These are phyloP conservation scores for Odontomyia ornata DNA, from an alignment of 2,888 invertebrate species.

Conservation along the genomic window DNA sequence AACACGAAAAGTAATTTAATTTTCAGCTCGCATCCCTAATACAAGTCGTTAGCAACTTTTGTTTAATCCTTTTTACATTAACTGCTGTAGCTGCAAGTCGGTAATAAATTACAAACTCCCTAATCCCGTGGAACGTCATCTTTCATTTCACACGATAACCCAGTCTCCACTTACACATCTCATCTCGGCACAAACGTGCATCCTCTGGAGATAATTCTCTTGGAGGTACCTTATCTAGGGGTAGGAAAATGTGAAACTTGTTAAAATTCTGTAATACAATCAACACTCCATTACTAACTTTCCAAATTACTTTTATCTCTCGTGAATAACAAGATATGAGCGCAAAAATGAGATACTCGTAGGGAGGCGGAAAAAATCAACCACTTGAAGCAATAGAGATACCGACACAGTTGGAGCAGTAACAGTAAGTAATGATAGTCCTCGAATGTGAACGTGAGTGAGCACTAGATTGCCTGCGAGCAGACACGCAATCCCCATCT, in stretches of 20 bases:
- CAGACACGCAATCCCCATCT: slow-evolving; percentile 1
- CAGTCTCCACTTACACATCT: background rate
- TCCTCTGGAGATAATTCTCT: background rate
- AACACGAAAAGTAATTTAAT: too few species aligned
- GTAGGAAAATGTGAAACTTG: slow-evolving; percentile 33
- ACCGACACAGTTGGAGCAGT: background rate
- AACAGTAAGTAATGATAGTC: slow-evolving; percentile 2
- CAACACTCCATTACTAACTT: slow-evolving; percentile 43
- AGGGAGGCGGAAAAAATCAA: background rate
- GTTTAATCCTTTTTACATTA: slow-evolving; percentile 1
- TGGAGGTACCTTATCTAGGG: background rate
- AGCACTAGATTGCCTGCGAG: background rate
- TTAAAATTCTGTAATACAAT: slow-evolving; percentile 44
- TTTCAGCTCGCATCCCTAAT: too few species aligned
- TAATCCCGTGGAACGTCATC: background rate
- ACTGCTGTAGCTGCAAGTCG: background rate
- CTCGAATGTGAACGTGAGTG: slow-evolving; percentile 2
- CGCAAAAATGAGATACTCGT: background rate
- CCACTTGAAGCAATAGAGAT: slow-evolving; percentile 7
- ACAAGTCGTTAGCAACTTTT: too few species aligned
- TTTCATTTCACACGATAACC: background rate
- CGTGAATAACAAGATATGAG: slow-evolving; percentile 17
- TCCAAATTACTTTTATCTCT: slow-evolving; percentile 42
- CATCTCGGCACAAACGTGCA: background rate
- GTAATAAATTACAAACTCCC: background rate